These are phyloP conservation scores for Portevinia maculata DNA, from an alignment of 2,888 invertebrate genomes.

Conservation along the genomic window DNA sequence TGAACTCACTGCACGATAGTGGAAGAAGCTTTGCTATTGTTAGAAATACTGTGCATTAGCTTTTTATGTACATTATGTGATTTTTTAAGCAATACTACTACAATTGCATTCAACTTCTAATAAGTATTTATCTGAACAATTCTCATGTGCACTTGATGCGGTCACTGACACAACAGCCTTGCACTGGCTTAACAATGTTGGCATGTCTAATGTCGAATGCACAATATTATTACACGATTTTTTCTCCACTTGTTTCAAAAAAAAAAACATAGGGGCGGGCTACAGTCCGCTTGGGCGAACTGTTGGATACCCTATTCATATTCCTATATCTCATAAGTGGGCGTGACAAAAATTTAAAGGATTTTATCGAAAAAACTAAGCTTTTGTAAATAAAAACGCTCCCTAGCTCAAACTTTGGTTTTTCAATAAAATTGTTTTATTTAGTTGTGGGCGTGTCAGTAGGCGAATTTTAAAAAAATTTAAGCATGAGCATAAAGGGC, in stretches of 20 bases:
- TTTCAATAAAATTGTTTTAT: too few species aligned
- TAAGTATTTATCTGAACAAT: conserved; percentile 35
- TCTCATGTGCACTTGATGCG: conserved; percentile 77
- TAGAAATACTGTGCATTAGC: conserved; percentile 7
- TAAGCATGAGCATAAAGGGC: too few species aligned
- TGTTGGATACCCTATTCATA: too few species aligned
- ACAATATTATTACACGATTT: conserved; percentile 44
- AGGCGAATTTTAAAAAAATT: too few species aligned
- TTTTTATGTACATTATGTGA: conserved; percentile 33
- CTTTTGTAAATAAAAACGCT: too few species aligned
- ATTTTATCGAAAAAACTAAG: too few species aligned
- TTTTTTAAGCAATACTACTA: conserved; percentile 32
- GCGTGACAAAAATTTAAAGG: too few species aligned
- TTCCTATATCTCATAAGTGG: too few species aligned
- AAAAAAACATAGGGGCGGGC: too few species aligned
- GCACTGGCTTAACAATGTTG: conserved; percentile 75
- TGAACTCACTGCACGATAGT: conserved; percentile 6
- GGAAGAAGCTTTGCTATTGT: conserved; percentile 67
- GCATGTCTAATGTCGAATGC: conserved; percentile 65
- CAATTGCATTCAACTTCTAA: conserved; percentile 31
- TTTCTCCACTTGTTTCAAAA: conserved; percentile 46
- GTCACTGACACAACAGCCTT: conserved; percentile 78
- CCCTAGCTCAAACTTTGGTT: too few species aligned
- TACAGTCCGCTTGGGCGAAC: too few species aligned
- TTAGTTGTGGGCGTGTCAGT: too few species aligned